Base-by-base conservation (phyloP, 2,888 invertebrate genomes). In the Lissocephala sabroskyi region DNA sequence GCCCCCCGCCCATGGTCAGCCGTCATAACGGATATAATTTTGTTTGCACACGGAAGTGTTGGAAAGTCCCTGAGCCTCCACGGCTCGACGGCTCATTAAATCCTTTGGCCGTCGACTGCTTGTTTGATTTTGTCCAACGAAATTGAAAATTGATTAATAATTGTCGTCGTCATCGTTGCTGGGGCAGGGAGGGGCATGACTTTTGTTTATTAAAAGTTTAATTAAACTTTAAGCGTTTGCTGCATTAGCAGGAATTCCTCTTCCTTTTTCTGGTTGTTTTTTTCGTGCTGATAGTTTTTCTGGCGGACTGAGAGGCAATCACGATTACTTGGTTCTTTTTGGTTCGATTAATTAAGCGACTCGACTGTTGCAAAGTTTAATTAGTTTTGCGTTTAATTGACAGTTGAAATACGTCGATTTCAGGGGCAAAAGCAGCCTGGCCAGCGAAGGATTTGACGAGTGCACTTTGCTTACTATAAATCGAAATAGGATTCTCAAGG, bases 361-460 rank as follows among this genome's bases (percentile, higher is more conserved):
- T 65, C 55, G 49, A 57, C 57, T 55, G 46, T 56, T 54, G 71
- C 66, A 75, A 77, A 71, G 63, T 71, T 71, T 71, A 71, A 71
- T 71, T 71, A 71, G 75, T 71, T 71, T 71, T 66, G 56, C 52
- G 59, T 74, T 59, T 71, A 74, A 71, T 77, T 77, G 70, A 77
- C 62, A 70, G 66, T 50, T 56, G 70, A 59, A 76, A 67, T 76
- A 76, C 70, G n/a, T n/a, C n/a, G n/a, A n/a, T n/a, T n/a, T n/a
- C n/a, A n/a, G n/a, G n/a, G n/a, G n/a, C n/a, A n/a, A n/a, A n/a
- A n/a, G n/a, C n/a, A n/a, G n/a, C n/a, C n/a, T n/a, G n/a, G n/a
- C n/a, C n/a, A n/a, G n/a, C n/a, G n/a, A n/a, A n/a, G n/a, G n/a
- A n/a, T n/a, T n/a, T n/a, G n/a, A n/a, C n/a, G n/a, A n/a, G n/a